phyloP scores from a whole-genome alignment of 1,140 invertebrate genomes.

The Bombus fervidus region DNA sequence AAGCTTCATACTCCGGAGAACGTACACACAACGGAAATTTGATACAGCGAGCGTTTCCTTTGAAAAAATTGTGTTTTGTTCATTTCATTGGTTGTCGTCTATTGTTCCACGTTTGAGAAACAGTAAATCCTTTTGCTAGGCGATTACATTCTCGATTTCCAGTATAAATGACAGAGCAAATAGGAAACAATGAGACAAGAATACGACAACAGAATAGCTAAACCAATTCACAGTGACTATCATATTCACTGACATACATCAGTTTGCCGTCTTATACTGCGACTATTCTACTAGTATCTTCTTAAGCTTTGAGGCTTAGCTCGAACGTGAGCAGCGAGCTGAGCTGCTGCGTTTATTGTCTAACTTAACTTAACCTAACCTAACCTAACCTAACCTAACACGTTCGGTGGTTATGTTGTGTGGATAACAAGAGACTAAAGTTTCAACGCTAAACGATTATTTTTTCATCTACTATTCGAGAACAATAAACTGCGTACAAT shows the following conservation, averaged over 20 bases:
- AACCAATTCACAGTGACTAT: background rate
- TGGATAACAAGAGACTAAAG: background rate
- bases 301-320: conserved; percentile 7
- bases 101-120: too few species aligned
- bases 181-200: background rate
- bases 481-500: background rate
- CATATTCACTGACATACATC: conserved; percentile 9
- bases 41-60: background rate
- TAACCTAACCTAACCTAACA: too few species aligned
- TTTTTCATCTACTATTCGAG: background rate
- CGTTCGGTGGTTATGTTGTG: background rate
- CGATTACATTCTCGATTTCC: background rate
- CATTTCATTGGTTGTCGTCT: too few species aligned
- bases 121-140: too few species aligned
- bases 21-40: background rate
- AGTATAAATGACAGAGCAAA: background rate
- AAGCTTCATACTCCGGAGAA: background rate
- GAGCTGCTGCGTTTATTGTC: background rate
- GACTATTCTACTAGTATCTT: background rate
- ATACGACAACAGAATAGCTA: background rate
- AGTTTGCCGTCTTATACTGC: background rate
- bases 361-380: background rate
- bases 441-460: background rate
- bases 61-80: too few species aligned
- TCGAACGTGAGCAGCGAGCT: background rate